Percentiles rank a stretch among this genome's conserved stretches.
Evolutionary conservation across 2,888 invertebrate genomes (phyloP).

Genomic region (Heliconius cydno): DNA sequence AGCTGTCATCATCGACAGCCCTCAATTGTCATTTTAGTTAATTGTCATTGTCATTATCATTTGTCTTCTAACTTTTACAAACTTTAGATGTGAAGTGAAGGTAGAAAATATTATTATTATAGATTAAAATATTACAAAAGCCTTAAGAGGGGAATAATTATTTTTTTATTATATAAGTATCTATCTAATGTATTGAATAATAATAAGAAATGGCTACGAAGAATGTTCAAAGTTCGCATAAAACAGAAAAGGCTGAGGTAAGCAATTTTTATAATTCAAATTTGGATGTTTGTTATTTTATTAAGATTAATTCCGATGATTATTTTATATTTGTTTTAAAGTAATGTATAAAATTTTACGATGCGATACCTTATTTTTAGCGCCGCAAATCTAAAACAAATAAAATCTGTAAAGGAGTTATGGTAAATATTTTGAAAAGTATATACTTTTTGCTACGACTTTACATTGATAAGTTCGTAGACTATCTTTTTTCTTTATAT

Average conservation of each 20-base stretch:
- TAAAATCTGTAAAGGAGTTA: slow-evolving; percentile 68
- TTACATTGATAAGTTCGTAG: slow-evolving; percentile 67
- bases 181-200: background rate
- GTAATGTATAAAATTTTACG: background rate
- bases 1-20: no score
- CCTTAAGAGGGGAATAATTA: background rate
- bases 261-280: background rate
- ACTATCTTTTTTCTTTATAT: slow-evolving; percentile 64
- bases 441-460: slow-evolving; percentile 63
- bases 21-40: no score
- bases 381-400: slow-evolving; percentile 62
- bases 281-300: no score
- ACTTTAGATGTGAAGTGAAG: background rate
- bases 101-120: background rate
- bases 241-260: slow-evolving; percentile 8
- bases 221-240: slow-evolving; percentile 4
- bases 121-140: background rate
- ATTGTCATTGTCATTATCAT: no score
- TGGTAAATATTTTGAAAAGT: slow-evolving; percentile 64
- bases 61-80: background rate
- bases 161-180: background rate
- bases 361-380: slow-evolving; percentile 50
- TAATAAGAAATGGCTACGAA: slow-evolving; percentile 14
- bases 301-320: background rate
- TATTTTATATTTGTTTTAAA: background rate